Percentiles rank a stretch among this genome's conserved stretches.
Evolutionary conservation across 2,888 invertebrate species (phyloP).

Genomic region (Diadromus collaris): DNA sequence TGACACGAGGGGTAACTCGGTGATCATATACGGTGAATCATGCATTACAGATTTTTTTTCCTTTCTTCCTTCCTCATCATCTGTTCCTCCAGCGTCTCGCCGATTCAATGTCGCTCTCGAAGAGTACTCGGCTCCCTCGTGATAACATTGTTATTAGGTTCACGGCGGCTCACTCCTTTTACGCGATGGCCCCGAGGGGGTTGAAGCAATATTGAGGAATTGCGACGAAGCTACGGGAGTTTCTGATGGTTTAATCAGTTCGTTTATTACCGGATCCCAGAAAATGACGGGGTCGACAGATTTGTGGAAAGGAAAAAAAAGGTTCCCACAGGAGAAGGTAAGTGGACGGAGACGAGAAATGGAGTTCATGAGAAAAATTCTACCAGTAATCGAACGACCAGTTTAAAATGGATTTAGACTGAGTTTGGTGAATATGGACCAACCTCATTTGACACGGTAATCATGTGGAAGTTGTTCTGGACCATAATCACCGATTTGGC

Average conservation of each 20-base stretch:
- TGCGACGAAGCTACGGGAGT: conserved; percentile 4
- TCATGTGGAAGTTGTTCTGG: background rate
- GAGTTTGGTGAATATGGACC: too few species aligned
- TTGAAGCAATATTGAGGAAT: conserved; percentile 45
- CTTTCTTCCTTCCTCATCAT: background rate
- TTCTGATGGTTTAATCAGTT: conserved; percentile 40
- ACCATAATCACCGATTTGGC: background rate
- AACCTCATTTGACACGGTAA: background rate
- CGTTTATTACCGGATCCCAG: conserved; percentile 12
- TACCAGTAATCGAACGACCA: background rate
- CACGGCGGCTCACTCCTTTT: conserved; percentile 22
- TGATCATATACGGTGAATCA: conserved; percentile 49
- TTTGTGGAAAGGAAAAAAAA: background rate
- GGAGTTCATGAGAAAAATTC: background rate
- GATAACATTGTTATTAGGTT: conserved; percentile 45
- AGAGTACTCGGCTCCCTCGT: conserved; percentile 24
- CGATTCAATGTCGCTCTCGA: conserved; percentile 39
- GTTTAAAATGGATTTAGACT: too few species aligned
- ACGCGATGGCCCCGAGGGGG: conserved; percentile 24
- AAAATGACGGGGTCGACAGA: conserved; percentile 5
- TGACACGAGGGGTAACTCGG: conserved; percentile 11
- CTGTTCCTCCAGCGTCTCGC: conserved; percentile 1
- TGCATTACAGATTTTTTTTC: conserved; percentile 47
- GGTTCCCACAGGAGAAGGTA: background rate
- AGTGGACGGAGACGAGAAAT: background rate